phyloP scores from a whole-genome alignment of 2,797 vertebrate genomes.

The Arrhamphus sclerolepis region DNA sequence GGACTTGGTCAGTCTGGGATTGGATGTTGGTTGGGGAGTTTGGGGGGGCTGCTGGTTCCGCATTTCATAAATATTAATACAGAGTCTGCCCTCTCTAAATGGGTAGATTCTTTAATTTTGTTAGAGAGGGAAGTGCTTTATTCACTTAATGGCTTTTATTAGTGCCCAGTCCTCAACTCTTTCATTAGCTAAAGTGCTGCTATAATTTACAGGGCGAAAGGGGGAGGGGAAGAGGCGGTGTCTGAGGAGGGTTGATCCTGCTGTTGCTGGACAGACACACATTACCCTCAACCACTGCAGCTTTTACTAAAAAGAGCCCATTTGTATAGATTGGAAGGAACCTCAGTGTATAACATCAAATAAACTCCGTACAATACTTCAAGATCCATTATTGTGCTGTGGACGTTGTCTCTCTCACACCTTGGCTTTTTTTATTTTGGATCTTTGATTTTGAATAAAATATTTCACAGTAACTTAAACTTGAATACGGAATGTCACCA shows the following conservation, averaged over 20 bases:
- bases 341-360: slow-evolving; percentile 17
- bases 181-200: slow-evolving; percentile 92
- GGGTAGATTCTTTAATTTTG: slow-evolving; percentile 88
- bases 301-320: slow-evolving; percentile 41
- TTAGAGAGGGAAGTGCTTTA: slow-evolving; percentile 90
- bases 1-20: slow-evolving; percentile 78
- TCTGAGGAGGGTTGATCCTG: slow-evolving; percentile 72
- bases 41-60: slow-evolving; percentile 74
- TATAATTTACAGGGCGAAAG: slow-evolving; percentile 87
- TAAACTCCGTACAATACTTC: slow-evolving; percentile 4
- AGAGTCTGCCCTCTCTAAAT: slow-evolving; percentile 81
- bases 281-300: slow-evolving; percentile 62
- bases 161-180: slow-evolving; percentile 87
- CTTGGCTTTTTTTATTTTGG: slow-evolving; percentile 18
- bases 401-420: slow-evolving; percentile 2
- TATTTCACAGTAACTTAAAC: too few relatives aligned
- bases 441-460: too few relatives aligned
- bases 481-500: too few relatives aligned
- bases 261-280: slow-evolving; percentile 62
- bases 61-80: slow-evolving; percentile 92
- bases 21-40: slow-evolving; percentile 70
- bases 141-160: slow-evolving; percentile 92
- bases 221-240: slow-evolving; percentile 68
- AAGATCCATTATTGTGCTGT: slow-evolving; percentile 1
- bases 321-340: slow-evolving; percentile 24